Conservation (phyloP, 2,888 invertebrate genomes). For the Lepeophtheirus nordmannii region DNA sequence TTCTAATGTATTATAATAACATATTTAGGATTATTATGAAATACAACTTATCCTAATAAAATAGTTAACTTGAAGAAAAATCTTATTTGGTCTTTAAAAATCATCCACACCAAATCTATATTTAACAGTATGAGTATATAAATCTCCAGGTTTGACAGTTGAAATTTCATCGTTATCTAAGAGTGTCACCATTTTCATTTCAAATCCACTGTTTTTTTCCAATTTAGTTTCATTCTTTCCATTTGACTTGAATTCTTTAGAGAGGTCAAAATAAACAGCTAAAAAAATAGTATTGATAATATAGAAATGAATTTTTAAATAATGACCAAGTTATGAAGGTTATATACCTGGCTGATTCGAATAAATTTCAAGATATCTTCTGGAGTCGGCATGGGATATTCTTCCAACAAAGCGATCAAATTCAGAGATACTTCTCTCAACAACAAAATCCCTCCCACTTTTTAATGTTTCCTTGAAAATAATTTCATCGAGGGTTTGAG, state of each 20-base stretch:
- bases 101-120: neutral
- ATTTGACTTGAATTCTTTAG: neutral
- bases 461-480: neutral
- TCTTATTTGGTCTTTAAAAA: neutral
- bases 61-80: no score
- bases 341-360: constrained; percentile 1
- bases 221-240: neutral
- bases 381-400: neutral
- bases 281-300: neutral
- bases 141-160: neutral
- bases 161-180: neutral
- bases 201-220: neutral
- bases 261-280: neutral
- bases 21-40: no score
- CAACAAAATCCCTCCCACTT: neutral
- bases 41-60: no score
- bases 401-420: neutral
- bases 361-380: neutral
- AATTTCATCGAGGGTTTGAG: neutral
- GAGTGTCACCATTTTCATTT: neutral
- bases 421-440: neutral
- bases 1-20: no score
- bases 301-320: neutral
- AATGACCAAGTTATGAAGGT: neutral
- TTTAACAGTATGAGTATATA: neutral